A percentile compares a stretch with the other conserved stretches of the same genome.
Conservation (phyloP, 2,888 invertebrate genomes). For the Eilema griseolum region DNA sequence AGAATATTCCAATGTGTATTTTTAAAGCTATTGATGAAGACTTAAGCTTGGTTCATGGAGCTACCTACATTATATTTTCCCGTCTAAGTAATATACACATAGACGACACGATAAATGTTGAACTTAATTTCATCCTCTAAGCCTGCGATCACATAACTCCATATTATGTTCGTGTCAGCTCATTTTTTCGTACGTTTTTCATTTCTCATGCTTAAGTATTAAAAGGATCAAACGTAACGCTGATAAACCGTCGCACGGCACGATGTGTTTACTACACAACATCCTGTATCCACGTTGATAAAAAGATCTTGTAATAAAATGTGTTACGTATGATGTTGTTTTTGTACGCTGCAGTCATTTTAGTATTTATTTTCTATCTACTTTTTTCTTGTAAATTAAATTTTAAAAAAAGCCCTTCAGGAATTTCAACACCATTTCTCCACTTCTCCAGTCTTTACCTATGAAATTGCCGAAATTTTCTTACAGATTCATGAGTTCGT, state of each 20-base stretch:
- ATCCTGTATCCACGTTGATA: slow-evolving; percentile 13
- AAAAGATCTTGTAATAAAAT: slow-evolving; percentile 7
- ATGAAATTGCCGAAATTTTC: too few species aligned
- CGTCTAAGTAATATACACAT: background rate
- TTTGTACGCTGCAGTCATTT: background rate
- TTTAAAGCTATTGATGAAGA: background rate
- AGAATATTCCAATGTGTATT: background rate
- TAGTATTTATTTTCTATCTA: too few species aligned
- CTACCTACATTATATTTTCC: background rate
- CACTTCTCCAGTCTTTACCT: too few species aligned
- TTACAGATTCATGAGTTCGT: too few species aligned
- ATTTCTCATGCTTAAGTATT: slow-evolving; percentile 32
- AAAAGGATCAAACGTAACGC: slow-evolving; percentile 38
- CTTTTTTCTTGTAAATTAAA: too few species aligned
- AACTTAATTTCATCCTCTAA: slow-evolving; percentile 6
- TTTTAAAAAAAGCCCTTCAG: too few species aligned
- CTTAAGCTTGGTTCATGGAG: background rate
- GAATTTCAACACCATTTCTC: too few species aligned
- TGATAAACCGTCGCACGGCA: slow-evolving; percentile 22
- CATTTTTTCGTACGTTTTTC: slow-evolving; percentile 32
- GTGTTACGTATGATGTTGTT: slow-evolving; percentile 5
- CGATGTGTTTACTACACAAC: slow-evolving; percentile 11
- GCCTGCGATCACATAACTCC: slow-evolving; percentile 11
- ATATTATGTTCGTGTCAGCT: slow-evolving; percentile 22
- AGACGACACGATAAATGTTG: background rate